Base-by-base conservation (phyloP, 1,140 invertebrate species). In the Heliconius hewitsoni region DNA sequence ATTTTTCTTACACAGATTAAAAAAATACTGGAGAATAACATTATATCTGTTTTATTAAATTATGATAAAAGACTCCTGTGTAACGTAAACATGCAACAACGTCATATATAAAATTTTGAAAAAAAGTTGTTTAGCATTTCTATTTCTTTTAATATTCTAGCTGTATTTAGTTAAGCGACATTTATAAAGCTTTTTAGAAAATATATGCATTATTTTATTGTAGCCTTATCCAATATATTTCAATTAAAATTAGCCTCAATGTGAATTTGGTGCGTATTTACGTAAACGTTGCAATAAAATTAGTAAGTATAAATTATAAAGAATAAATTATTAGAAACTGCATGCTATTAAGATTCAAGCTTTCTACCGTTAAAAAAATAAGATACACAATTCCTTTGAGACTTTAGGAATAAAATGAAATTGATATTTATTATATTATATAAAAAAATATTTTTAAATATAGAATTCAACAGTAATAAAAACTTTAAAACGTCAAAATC, bases 401-500 rank as follows among this genome's bases (percentile, higher is more conserved):
- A 71, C 46, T 77, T 77, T 52, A 77, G 66, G 75, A 77, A 77
- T 71, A 76, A 11, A 60, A 60, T 60, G n/a, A 23, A 52, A 52
- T 52, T 52, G 6, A 52, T 18, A 52, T 52, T 23, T 57, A 34
- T 34, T 34, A 34, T 6, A 34, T 34, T 34, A 23, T 57, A 13
- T 46, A 13, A 13, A 16, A 23, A 11, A 60, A 60, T n/a, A 60
- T 11, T 60, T 60, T 60, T 60, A 23, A 57, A 60, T 23, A 60
- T 2, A 27, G 0, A 46, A 3, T 46, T 46, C 11, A 46, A 13
- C 42, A 16, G 3, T 46, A 16, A 46, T 46, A 46, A 46, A 13
- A 46, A 46, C 42, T 16, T 46, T 46, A 46, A 23, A 60, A 60
- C n/a, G 50, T 52, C 50, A 18, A 52, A 52, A 52, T 18, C 50